Evolutionary conservation across 2,888 invertebrate species (phyloP).

Genomic region (Ecdyonurus torrentis): DNA sequence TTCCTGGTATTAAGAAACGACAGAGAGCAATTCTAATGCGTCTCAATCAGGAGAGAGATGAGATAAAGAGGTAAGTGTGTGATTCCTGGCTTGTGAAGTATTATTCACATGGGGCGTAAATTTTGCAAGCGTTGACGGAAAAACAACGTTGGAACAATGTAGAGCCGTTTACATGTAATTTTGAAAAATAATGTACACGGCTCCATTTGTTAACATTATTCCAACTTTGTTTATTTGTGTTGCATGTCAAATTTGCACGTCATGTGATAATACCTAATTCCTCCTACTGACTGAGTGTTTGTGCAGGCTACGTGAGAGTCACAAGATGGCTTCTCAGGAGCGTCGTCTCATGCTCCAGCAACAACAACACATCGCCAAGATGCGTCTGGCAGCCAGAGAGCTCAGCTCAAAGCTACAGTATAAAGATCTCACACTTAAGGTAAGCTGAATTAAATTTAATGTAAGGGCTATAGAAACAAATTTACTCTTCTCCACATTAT

Average conservation of each 20-base stretch:
- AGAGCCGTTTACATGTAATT: too few species aligned
- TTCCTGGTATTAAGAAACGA: slow-evolving; percentile 44
- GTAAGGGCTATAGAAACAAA: background rate
- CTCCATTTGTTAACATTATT: too few species aligned
- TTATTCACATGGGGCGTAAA: too few species aligned
- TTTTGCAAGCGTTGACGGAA: too few species aligned
- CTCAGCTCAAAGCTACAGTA: slow-evolving; percentile 6
- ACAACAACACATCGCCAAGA: slow-evolving; percentile 7
- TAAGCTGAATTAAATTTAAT: background rate
- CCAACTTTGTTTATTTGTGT: too few species aligned
- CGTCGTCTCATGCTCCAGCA: slow-evolving; percentile 8
- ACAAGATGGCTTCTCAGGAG: slow-evolving; percentile 8
- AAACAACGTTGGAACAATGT: too few species aligned
- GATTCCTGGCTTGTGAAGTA: too few species aligned
- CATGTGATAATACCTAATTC: background rate
- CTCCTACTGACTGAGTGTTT: background rate
- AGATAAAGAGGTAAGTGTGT: slow-evolving; percentile 38
- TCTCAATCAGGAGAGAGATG: slow-evolving; percentile 47
- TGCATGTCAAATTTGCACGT: background rate
- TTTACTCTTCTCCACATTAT: too few species aligned
- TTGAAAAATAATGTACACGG: too few species aligned
- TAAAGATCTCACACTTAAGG: background rate
- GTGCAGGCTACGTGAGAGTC: slow-evolving; percentile 6
- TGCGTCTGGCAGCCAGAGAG: slow-evolving; percentile 7
- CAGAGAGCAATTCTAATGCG: slow-evolving; percentile 46